Percentiles rank a stretch among this genome's conserved stretches.
Evolutionary conservation across 1,140 invertebrate species (phyloP).

Genomic region (Diuraphis noxia): DNA sequence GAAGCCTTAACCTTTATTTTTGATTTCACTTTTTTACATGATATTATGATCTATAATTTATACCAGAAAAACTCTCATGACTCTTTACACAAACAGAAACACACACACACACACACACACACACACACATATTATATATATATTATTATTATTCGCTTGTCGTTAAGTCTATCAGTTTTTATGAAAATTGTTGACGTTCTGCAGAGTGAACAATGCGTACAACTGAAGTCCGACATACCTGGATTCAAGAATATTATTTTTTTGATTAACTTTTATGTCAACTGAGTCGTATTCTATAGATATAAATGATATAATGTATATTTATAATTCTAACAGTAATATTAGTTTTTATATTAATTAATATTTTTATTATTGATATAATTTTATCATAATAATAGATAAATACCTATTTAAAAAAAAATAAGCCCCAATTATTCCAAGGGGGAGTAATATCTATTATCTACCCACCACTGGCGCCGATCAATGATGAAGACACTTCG

Average conservation of each 20-base stretch:
- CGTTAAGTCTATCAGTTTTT: not conserved
- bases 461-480: not conserved
- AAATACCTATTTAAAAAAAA: not conserved
- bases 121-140: no score
- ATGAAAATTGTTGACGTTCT: not conserved
- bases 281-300: not conserved
- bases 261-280: not conserved
- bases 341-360: not conserved
- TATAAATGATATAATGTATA: no score
- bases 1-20: no score
- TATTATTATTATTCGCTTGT: no score
- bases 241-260: not conserved
- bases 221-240: not conserved
- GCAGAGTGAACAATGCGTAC: not conserved
- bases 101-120: no score
- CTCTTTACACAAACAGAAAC: no score
- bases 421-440: not conserved
- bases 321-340: not conserved
- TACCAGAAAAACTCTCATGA: not conserved
- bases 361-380: not conserved
- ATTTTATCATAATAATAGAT: no score
- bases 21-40: no score
- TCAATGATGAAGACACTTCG: not conserved
- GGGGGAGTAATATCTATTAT: not conserved
- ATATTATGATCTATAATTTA: not conserved